A percentile compares a stretch with the other conserved stretches of the same genome.
phyloP scores from a whole-genome alignment of 2,113 vertebrate genomes.

The Cinclus cinclus region DNA sequence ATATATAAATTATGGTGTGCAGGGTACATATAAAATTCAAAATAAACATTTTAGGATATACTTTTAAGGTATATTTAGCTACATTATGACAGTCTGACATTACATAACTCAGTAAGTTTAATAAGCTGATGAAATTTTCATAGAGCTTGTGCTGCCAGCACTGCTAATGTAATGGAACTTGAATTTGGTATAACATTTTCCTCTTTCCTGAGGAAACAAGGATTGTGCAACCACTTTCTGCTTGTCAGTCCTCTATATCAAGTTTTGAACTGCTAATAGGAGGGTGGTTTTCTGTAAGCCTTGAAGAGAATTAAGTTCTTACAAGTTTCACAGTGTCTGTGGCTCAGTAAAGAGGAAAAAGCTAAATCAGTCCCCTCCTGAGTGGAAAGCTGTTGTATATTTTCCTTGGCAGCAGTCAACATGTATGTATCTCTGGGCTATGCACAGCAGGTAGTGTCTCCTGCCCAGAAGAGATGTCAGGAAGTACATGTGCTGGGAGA shows the following conservation, averaged over 20 bases:
- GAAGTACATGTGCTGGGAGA: not conserved
- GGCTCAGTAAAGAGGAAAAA: not conserved
- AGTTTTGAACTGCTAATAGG: not conserved
- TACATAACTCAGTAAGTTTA: not conserved
- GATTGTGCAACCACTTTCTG: not conserved
- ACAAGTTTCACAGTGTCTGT: fast-evolving
- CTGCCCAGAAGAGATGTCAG: not conserved
- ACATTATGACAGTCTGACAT: not conserved
- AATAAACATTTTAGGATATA: not conserved
- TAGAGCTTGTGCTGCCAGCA: not conserved
- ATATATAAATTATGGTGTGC: not conserved
- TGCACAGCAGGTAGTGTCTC: not conserved
- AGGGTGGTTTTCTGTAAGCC: not conserved
- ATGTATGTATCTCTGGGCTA: not conserved
- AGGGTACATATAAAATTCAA: not conserved
- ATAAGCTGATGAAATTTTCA: not conserved
- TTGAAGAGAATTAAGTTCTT: not conserved
- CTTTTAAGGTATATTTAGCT: not conserved
- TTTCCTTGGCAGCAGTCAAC: constrained; percentile 4
- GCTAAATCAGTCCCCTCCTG: not conserved
- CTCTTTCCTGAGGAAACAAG: not conserved
- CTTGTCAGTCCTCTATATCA: not conserved
- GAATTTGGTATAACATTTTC: not conserved
- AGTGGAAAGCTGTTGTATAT: not conserved
- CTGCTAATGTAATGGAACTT: not conserved